Percentiles rank a stretch among this genome's conserved stretches.
Conservation (phyloP, 1,140 invertebrate species). For the Ostrea edulis region DNA sequence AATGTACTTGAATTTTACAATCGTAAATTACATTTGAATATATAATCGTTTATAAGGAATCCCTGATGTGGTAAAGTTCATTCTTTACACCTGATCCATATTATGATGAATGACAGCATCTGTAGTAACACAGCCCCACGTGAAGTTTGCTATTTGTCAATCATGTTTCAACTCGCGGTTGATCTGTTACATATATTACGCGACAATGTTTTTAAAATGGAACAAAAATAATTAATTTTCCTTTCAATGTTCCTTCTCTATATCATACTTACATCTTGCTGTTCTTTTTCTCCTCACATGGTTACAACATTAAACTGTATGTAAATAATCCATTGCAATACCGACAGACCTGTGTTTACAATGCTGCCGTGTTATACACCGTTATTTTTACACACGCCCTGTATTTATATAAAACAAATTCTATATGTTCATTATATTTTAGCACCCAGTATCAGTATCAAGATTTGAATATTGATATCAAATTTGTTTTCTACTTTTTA, state of each 20-base stretch:
- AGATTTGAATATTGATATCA: no score
- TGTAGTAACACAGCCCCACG: background rate
- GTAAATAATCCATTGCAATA: conserved; percentile 35
- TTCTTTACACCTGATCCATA: no score
- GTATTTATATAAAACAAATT: background rate
- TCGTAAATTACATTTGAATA: no score
- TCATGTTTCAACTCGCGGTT: conserved; percentile 23
- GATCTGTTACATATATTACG: background rate
- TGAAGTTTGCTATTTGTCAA: conserved; percentile 13
- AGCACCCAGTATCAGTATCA: background rate
- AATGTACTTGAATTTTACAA: no score
- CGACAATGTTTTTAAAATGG: background rate
- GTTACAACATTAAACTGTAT: conserved; percentile 9
- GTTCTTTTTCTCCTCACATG: background rate
- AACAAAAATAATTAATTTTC: background rate
- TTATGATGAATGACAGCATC: no score
- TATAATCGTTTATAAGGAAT: no score
- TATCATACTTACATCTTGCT: background rate
- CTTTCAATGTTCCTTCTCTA: background rate
- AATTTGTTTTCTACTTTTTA: no score
- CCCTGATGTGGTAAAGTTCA: no score
- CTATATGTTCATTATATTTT: background rate
- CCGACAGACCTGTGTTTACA: conserved; percentile 25
- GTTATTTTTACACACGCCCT: background rate
- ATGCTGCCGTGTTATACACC: background rate